Percentiles rank a stretch among this genome's conserved stretches.
These are phyloP conservation scores for Pachycephala philippinensis DNA, from an alignment of 2,113 vertebrate species.

Conservation along the genomic window DNA sequence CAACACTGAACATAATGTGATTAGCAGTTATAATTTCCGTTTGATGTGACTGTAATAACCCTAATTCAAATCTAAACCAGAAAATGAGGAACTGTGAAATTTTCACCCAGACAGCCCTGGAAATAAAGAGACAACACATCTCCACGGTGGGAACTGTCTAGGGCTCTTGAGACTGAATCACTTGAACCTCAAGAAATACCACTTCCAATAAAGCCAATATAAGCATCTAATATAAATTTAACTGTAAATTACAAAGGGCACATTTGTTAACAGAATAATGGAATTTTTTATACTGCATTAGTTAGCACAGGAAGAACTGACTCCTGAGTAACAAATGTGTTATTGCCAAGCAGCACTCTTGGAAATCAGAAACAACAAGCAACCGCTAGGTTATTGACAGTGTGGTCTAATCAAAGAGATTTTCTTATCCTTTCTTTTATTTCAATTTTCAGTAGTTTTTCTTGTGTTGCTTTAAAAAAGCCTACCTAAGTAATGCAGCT, in stretches of 20 bases:
- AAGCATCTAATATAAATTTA: neutral
- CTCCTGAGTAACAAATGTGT: neutral
- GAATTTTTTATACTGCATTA: neutral
- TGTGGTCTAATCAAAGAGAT: neutral
- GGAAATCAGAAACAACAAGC: neutral
- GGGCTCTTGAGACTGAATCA: neutral
- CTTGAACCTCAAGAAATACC: neutral
- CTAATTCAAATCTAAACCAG: neutral
- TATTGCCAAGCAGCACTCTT: neutral
- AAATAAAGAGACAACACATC: neutral
- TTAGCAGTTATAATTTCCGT: constrained; percentile 22
- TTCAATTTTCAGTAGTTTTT: neutral
- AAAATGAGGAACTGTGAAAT: neutral
- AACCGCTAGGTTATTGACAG: neutral
- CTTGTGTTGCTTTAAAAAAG: neutral
- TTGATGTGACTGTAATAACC: neutral
- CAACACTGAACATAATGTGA: constrained; percentile 11
- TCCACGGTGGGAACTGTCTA: neutral
- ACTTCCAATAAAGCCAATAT: neutral
- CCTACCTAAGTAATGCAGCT: neutral
- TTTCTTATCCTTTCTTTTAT: neutral
- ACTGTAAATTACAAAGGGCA: neutral
- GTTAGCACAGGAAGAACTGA: neutral
- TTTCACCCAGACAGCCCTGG: neutral
- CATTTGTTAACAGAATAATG: neutral